Base-by-base conservation (phyloP, 1,140 invertebrate genomes). In the Eupristina koningsbergeri region DNA sequence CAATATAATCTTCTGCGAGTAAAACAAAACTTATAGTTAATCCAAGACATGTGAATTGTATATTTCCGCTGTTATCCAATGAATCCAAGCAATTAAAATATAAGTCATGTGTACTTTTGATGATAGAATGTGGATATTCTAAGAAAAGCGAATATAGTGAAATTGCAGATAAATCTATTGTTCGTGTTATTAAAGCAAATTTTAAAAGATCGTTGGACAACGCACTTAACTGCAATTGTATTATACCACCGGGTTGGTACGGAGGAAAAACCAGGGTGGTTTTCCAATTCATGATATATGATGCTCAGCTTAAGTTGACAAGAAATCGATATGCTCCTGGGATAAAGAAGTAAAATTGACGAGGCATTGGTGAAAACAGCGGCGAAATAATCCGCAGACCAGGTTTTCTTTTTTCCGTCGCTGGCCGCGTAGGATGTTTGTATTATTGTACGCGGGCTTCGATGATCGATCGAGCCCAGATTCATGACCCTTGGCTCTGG, bases 221-320 rank as follows among this genome's bases (percentile, higher is more conserved):
- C 69, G 82, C 82, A 84, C 76, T 84, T 84, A 84, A 84, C 79
- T 76, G 75, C 82, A 83, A 83, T 80, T 79, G 82, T 67, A 63
- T 61, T 67, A 50, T 75, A 41, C 63, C 34, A 8, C 3, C 69
- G 53, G n/a, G 31, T 31, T n/a, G 8, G 74, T 34, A 19, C 17
- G 31, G 74, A 45, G 74, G 17, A 45, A 31, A 61, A 47, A 6
- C 39, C 36, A 29, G 34, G 34, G 53, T 63, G 47, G 81, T 78
- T 83, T 83, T 78, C 64, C 81, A 83, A 83, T 83, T 83, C 34
- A 58, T 80, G 69, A 84, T 73, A 79, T 84, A 84, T 47, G 71
- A 67, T 29, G 58, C 34, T 9, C 31, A 34, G 71, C 26, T 73
- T 80, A 78, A 84, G 83, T 76, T 84, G 78, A 84, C 77, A 80